Conservation (phyloP, 2,888 invertebrate genomes). For the Drosophila kuntzei region DNA sequence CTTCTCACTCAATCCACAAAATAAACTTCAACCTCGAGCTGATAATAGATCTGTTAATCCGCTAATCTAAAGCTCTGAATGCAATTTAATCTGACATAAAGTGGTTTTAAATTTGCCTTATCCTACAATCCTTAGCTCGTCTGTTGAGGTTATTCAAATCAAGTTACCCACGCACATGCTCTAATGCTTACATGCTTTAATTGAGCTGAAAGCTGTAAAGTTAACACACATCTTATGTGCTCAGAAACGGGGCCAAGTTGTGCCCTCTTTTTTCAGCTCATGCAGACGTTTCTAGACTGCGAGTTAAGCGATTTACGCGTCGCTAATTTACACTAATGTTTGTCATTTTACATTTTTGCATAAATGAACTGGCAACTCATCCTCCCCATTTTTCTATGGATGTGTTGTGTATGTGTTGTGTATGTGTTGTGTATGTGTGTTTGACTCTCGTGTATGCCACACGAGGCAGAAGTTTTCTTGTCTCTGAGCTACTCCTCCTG, state of each 20-base stretch:
- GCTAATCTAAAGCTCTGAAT: conserved; percentile 2
- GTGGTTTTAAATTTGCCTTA: conserved; percentile 5
- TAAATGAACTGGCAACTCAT: conserved; percentile 54
- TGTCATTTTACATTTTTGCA: conserved; percentile 75
- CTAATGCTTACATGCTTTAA: conserved; percentile 56
- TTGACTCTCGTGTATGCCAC: conserved; percentile 11
- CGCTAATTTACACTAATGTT: conserved; percentile 82
- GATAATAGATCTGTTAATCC: not conserved
- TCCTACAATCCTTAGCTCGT: conserved; percentile 1
- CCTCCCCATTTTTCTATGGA: not conserved
- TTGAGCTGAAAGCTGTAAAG: conserved; percentile 69
- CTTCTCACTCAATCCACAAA: not conserved
- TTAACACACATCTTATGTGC: conserved; percentile 51
- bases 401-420: too few species aligned
- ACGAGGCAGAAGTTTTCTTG: conserved; percentile 43
- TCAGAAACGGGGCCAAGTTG: conserved; percentile 36
- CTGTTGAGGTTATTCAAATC: conserved; percentile 10
- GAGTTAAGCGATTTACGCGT: conserved; percentile 74
- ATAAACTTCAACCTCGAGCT: too few species aligned
- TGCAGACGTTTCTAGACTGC: conserved; percentile 21
- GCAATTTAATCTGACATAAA: conserved; percentile 10
- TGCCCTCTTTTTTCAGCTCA: not conserved
- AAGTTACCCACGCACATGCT: conserved; percentile 23
- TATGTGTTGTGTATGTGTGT: conserved; percentile 1
- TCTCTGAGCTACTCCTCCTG: not conserved